Conservation (phyloP, 2,113 vertebrate genomes). For the Hippopotamus amphibius region DNA sequence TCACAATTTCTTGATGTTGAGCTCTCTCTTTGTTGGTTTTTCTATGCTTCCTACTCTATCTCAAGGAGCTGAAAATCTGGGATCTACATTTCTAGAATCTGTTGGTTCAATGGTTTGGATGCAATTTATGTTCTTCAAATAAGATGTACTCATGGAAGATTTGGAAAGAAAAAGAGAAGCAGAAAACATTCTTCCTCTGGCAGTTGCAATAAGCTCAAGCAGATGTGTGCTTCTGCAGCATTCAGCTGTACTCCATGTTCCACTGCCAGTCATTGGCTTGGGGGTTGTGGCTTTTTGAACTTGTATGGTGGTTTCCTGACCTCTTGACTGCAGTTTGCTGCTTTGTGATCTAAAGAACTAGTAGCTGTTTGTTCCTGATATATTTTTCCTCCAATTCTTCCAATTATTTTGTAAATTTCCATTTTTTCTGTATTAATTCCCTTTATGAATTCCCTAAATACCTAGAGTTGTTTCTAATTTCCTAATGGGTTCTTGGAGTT, state of each 20-base stretch:
- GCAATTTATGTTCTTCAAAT: background rate
- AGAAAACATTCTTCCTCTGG: background rate
- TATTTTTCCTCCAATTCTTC: background rate
- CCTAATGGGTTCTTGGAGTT: background rate
- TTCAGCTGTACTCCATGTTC: background rate
- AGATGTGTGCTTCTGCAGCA: background rate
- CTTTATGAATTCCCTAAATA: background rate
- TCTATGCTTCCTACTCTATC: background rate
- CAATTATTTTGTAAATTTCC: background rate
- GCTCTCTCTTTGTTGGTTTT: background rate
- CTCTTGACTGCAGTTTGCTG: background rate
- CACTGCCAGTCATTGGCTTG: background rate
- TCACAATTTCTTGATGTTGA: background rate
- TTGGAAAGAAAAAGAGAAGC: background rate
- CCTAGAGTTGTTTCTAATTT: background rate
- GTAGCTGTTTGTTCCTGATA: background rate
- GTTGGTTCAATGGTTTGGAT: background rate
- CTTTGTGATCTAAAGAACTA: background rate
- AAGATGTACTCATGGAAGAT: background rate
- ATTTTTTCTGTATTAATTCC: background rate
- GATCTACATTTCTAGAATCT: background rate
- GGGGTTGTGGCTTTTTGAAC: background rate
- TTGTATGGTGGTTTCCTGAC: background rate
- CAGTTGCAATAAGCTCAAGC: background rate
- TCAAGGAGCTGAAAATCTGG: background rate